Conservation (phyloP, 2,888 invertebrate genomes). For the Carterocephalus palaemon region DNA sequence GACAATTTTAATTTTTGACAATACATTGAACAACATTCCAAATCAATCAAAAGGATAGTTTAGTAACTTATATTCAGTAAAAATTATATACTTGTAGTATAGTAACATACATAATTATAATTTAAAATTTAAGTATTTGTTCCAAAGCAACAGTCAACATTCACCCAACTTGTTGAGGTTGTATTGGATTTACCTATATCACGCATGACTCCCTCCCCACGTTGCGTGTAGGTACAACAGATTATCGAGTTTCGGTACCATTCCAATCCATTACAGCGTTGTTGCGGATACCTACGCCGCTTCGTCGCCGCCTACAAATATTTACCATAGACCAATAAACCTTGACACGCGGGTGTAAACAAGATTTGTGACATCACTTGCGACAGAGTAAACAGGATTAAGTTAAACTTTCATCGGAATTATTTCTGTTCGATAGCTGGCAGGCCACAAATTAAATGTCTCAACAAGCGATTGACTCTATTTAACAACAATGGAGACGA, state of each 20-base stretch:
- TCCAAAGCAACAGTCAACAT: too few relatives aligned
- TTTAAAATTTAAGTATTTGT: too few relatives aligned
- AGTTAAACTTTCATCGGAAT: constrained; percentile 26
- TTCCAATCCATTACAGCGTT: constrained; percentile 20
- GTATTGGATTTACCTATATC: constrained; percentile 4
- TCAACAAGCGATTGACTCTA: too few relatives aligned
- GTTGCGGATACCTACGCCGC: constrained; percentile 12
- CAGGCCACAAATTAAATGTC: too few relatives aligned
- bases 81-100: too few relatives aligned
- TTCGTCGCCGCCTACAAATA: constrained; percentile 41
- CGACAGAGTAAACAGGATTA: constrained; percentile 25
- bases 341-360: constrained; percentile 48
- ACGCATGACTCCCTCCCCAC: background rate
- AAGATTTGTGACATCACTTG: constrained; percentile 40
- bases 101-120: too few relatives aligned
- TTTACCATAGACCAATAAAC: constrained; percentile 48
- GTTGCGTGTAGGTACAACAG: constrained; percentile 8
- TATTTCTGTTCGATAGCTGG: constrained; percentile 18
- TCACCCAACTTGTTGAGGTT: too few relatives aligned
- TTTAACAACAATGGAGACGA: too few relatives aligned
- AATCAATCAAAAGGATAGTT: too few relatives aligned
- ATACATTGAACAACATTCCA: too few relatives aligned
- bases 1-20: too few relatives aligned
- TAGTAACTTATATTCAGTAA: too few relatives aligned
- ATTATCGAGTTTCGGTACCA: constrained; percentile 19